phyloP scores from a whole-genome alignment of 2,888 invertebrate species.

The Aradus depressus region DNA sequence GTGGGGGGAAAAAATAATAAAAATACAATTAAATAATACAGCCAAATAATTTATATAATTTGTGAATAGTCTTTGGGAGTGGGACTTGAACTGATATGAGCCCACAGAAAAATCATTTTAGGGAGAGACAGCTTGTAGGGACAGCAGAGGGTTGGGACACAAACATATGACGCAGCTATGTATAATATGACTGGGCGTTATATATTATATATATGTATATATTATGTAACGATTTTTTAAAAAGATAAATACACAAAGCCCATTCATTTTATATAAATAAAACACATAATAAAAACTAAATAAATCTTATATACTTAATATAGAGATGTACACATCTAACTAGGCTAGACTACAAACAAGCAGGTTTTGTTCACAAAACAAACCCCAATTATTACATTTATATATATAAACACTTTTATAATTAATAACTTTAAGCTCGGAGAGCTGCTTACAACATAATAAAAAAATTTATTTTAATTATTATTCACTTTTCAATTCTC shows the following conservation, averaged over 20 bases:
- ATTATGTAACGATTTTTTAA: constrained; percentile 12
- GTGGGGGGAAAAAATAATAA: constrained; percentile 22
- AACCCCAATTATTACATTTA: constrained; percentile 20
- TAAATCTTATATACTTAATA: constrained; percentile 20
- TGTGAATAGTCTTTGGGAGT: not conserved
- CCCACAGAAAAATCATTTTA: not conserved
- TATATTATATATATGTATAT: not conserved
- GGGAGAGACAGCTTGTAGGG: constrained; percentile 15
- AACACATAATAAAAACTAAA: too few relatives aligned
- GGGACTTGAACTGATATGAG: constrained; percentile 14
- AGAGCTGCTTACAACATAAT: constrained; percentile 24
- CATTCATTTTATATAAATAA: constrained; percentile 12
- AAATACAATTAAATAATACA: constrained; percentile 18
- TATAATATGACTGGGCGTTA: constrained; percentile 7
- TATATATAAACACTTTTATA: constrained; percentile 26
- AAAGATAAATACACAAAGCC: constrained; percentile 13
- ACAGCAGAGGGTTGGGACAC: too few relatives aligned
- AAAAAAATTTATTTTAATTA: constrained; percentile 2
- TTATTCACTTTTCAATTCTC: constrained; percentile 6
- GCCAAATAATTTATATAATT: constrained; percentile 6
- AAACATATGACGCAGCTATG: constrained; percentile 8
- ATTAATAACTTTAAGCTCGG: constrained; percentile 19
- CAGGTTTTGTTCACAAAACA: constrained; percentile 24
- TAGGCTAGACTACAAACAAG: constrained; percentile 26
- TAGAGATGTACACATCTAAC: constrained; percentile 27